phyloP scores from a whole-genome alignment of 1,140 invertebrate species.

The Maconellicoccus hirsutus region DNA sequence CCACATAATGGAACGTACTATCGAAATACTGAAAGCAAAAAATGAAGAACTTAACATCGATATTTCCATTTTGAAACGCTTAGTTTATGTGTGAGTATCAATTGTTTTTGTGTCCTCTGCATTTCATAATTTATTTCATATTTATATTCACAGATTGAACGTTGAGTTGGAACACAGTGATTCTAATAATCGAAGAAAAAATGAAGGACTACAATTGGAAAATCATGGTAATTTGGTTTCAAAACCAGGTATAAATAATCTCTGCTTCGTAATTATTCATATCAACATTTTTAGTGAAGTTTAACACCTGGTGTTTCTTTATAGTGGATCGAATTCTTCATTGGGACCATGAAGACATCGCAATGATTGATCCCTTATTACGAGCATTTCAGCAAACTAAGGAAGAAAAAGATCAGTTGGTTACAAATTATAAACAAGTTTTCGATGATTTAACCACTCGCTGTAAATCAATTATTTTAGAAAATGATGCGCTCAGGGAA shows the following conservation, averaged over 20 bases:
- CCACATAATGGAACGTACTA: not conserved
- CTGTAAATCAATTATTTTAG: not conserved
- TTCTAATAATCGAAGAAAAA: not conserved
- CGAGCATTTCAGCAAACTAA: conserved; percentile 5
- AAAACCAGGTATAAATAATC: not conserved
- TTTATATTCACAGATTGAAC: not conserved
- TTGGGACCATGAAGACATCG: not conserved
- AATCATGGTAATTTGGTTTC: not conserved
- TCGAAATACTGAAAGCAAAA: not conserved
- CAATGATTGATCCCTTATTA: not conserved
- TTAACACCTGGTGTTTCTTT: not conserved
- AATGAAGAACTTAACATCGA: not conserved
- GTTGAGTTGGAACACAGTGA: not conserved
- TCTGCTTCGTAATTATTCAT: too few relatives aligned
- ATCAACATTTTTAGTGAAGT: not conserved
- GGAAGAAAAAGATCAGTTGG: conserved; percentile 1
- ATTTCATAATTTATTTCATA: not conserved
- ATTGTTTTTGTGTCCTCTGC: not conserved
- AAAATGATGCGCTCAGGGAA: not conserved
- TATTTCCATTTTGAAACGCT: not conserved
- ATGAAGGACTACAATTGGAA: not conserved
- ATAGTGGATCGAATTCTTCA: not conserved
- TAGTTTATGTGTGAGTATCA: not conserved
- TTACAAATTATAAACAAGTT: not conserved
- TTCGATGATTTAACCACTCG: not conserved